Conservation (phyloP, 2,888 invertebrate species). For the Agriotes lineatus region DNA sequence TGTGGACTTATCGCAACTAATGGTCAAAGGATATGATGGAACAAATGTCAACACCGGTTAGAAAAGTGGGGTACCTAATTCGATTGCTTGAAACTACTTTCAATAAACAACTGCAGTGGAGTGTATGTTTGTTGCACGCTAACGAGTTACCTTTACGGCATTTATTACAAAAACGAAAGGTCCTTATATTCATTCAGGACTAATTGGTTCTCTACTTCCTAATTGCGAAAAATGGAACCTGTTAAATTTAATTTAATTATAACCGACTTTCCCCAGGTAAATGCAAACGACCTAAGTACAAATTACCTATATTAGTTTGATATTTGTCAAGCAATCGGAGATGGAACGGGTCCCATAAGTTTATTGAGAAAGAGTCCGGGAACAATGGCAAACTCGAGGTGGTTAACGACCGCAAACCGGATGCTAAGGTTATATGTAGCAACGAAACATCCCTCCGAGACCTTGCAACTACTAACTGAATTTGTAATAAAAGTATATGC, state of each 20-base stretch:
- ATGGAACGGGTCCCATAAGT: background rate
- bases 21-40: background rate
- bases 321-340: background rate
- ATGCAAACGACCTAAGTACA: background rate
- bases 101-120: constrained; percentile 8
- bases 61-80: too few species aligned
- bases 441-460: too few species aligned
- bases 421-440: constrained; percentile 8
- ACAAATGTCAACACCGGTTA: background rate
- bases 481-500: constrained; percentile 3
- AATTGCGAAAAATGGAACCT: background rate
- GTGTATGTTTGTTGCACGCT: background rate
- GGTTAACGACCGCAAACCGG: constrained; percentile 5
- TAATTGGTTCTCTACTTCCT: background rate
- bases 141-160: constrained; percentile 11
- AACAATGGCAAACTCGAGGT: background rate
- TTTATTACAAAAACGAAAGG: background rate
- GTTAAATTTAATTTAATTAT: background rate
- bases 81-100: too few species aligned
- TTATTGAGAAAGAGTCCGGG: background rate
- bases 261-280: background rate
- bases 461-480: background rate
- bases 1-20: background rate
- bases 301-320: background rate
- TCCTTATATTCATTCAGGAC: background rate